Evolutionary conservation across 1,140 invertebrate species (phyloP), one percentile per base, ranked within the genome.

Genomic region (Procambarus virginalis): DNA sequence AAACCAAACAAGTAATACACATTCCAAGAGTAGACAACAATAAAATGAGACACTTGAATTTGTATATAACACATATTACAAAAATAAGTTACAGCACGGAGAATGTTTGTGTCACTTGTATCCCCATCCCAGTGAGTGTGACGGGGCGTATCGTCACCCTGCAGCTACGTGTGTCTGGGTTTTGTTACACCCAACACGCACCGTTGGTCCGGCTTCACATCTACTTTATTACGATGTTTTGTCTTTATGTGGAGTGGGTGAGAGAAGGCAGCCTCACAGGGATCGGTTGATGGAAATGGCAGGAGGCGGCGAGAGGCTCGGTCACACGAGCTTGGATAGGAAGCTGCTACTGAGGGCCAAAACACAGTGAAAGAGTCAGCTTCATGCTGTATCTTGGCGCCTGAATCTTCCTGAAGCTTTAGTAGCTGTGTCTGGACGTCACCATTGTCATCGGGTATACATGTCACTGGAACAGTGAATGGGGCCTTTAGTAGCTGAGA

Each of bases 281-380:
- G 78, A 77, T 77, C 3, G 3, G 73, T 78, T 86, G 84, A 86
- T 86, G 73, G 48, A 86, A 86, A 86, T 77, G 84, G 51, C 64
- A 86, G 49, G 48, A 60, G 22, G 84, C 78, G 84, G 68, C 75
- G 73, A 34, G 60, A 55, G 12, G 22, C 55, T 73, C 58, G 60
- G 55, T 78, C 51, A 86, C 64, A 77, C 60, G 78, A 77, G 73
- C 48, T 86, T 78, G 73, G 83, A 73, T 85, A 85, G 48, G 70
- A 76, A 76, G 83, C 83, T 85, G 46, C 83, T 73, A 85, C 12
- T 76, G 83, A 85, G 58, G 83, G 76, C 83, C 83, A 85, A 85
- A 85, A 85, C 55, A 85, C 46, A 70, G 68, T 75, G 83, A 85
- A 49, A 55, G 75, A 1, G 34, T 77, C 75, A 22, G 75, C 22